phyloP scores from a whole-genome alignment of 2,113 vertebrate genomes.

The Callionymus lyra region DNA sequence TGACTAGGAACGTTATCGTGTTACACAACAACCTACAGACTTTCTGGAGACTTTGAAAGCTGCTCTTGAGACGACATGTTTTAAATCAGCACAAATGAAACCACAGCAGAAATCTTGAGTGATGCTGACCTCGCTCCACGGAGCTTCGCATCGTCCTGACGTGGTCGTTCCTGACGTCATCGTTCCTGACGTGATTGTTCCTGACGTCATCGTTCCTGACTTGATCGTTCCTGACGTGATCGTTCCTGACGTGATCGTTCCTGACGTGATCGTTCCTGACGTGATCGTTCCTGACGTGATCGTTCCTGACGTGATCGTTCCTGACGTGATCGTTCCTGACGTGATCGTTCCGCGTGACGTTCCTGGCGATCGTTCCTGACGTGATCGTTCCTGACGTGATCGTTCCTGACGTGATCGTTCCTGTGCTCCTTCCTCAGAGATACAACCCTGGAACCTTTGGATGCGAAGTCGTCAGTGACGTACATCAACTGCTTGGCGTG shows the following conservation, averaged over 20 bases:
- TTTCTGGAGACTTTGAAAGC: too few species aligned
- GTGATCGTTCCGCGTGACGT: constrained; percentile 60
- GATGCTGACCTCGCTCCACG: too few species aligned
- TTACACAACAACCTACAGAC: too few species aligned
- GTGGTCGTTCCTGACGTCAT: constrained; percentile 55
- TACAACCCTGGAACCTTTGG: constrained; percentile 53
- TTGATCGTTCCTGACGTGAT: constrained; percentile 63
- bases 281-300: constrained; percentile 62
- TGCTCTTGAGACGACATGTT: too few species aligned
- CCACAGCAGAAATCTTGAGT: neutral
- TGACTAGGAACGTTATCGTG: too few species aligned
- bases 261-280: constrained; percentile 57
- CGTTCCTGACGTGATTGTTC: constrained; percentile 55
- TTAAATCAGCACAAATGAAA: too few species aligned
- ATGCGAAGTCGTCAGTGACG: constrained; percentile 73
- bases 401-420: constrained; percentile 47
- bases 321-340: constrained; percentile 57
- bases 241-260: constrained; percentile 65
- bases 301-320: constrained; percentile 65
- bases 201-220: constrained; percentile 56
- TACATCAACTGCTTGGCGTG: constrained; percentile 68
- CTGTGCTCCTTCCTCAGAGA: constrained; percentile 62
- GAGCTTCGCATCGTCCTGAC: neutral
- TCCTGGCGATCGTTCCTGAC: constrained; percentile 67
- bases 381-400: constrained; percentile 37